Evolutionary conservation across 2,797 vertebrate genomes (phyloP).

Genomic region (Taenioides sp.): DNA sequence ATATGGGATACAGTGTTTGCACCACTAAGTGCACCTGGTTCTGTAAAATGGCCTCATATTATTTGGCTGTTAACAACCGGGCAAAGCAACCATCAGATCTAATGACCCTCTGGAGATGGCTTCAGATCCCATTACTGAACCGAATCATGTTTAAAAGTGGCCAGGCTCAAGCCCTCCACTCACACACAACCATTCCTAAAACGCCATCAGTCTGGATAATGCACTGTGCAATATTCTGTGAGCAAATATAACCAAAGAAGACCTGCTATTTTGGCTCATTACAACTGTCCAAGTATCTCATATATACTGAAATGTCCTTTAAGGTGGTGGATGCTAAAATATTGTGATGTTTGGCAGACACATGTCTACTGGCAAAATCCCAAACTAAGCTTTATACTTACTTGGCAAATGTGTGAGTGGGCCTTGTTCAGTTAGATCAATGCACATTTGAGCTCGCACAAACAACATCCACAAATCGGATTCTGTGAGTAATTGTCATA

Average conservation of each 20-base stretch:
- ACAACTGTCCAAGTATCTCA: not conserved
- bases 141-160: slow-evolving; percentile 44
- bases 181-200: slow-evolving; percentile 8
- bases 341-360: not conserved
- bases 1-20: slow-evolving; percentile 35
- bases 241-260: not conserved
- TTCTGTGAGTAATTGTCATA: not conserved
- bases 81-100: slow-evolving; percentile 51
- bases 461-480: not conserved
- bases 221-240: slow-evolving; percentile 3
- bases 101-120: slow-evolving; percentile 51
- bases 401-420: not conserved
- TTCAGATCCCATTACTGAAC: slow-evolving; percentile 46
- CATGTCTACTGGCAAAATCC: not conserved
- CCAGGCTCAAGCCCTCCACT: slow-evolving; percentile 11
- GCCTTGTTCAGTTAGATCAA: not conserved
- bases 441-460: not conserved
- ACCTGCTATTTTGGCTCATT: not conserved
- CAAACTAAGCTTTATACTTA: not conserved
- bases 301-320: not conserved
- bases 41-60: slow-evolving; percentile 51
- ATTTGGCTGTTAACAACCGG: slow-evolving; percentile 55
- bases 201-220: slow-evolving; percentile 7
- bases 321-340: not conserved
- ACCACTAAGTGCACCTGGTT: slow-evolving; percentile 49